These are phyloP conservation scores for Gracilinanus agilis DNA, from an alignment of 2,113 vertebrate species.

Conservation along the genomic window DNA sequence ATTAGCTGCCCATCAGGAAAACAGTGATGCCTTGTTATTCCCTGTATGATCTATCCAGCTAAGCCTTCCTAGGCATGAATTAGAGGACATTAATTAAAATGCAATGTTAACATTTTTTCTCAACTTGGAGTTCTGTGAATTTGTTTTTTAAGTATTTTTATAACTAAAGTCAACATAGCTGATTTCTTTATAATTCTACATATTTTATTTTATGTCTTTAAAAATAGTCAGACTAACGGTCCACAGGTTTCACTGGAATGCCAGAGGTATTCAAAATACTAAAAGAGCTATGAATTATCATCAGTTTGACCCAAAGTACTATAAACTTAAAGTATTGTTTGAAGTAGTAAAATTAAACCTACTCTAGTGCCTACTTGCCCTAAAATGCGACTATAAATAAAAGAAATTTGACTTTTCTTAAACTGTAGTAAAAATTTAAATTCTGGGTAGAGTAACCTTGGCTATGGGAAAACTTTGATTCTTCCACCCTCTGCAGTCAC, in stretches of 20 bases:
- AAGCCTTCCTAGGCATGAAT: conserved; percentile 3
- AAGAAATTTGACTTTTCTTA: background rate
- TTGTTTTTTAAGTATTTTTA: background rate
- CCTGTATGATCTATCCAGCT: background rate
- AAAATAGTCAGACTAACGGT: background rate
- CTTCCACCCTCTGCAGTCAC: background rate
- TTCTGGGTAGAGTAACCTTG: background rate
- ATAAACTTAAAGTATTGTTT: background rate
- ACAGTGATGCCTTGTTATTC: background rate
- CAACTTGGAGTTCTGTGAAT: background rate
- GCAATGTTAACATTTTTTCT: background rate
- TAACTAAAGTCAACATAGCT: background rate
- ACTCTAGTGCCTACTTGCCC: background rate
- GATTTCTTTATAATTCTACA: background rate
- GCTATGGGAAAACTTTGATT: background rate
- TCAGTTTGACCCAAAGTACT: background rate
- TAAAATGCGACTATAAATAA: background rate
- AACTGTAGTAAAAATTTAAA: background rate
- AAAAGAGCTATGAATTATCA: background rate
- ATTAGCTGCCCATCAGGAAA: background rate
- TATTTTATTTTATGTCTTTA: conserved; percentile 3
- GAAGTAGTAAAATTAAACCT: background rate
- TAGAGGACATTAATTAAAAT: background rate
- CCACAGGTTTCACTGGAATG: background rate
- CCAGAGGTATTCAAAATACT: background rate